Base-by-base conservation (phyloP, 1,140 invertebrate genomes). In the Stegodyphus dumicola region DNA sequence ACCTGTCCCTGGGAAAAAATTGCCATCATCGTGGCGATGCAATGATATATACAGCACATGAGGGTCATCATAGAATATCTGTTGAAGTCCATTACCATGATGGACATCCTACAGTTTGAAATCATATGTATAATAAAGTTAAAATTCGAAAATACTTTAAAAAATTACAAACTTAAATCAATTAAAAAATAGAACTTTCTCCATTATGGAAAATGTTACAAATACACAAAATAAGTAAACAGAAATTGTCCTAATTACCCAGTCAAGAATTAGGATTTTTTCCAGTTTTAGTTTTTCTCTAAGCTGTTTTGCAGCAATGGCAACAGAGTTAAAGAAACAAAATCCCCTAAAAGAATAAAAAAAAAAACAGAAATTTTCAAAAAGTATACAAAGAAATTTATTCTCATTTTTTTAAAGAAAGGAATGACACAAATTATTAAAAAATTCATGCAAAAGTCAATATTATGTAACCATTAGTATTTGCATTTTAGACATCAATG, bases 321-420 rank as follows among this genome's bases (percentile, higher is more conserved):
- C 97, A n/a, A 99, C 94, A 64, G 98, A 98, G 92, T 99, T 99
- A 92, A 99, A 99, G 92, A 99, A 99, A 91, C 99, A 99, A 91
- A 99, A 99, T 74, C 99, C 99, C 92, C 93, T 93, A 48, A 69
- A 88, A 88, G 54, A 33, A 33, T 33, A 33, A 3, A 33, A 33
- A 33, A 33, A 33, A 33, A 33, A 33, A 33, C 33, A 33, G 3
- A 33, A 33, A 3, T 33, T 33, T 1, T 33, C 1, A 33, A 1
- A 3, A 1, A 33, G 33, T 33, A 33, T 33, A 33, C 33, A 33
- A 1, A 33, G 33, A 33, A 33, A 33, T 33, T 33, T 33, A 33
- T 33, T 3, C 33, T 33, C 33, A 33, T 33, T 33, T 33, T 33
- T 33, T 33, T 33, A 33, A 33, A 33, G 1, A 33, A 33, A 33